Percentiles rank a stretch among this genome's conserved stretches.
Conservation (phyloP, 1,140 invertebrate species). For the Anthonomus grandis region DNA sequence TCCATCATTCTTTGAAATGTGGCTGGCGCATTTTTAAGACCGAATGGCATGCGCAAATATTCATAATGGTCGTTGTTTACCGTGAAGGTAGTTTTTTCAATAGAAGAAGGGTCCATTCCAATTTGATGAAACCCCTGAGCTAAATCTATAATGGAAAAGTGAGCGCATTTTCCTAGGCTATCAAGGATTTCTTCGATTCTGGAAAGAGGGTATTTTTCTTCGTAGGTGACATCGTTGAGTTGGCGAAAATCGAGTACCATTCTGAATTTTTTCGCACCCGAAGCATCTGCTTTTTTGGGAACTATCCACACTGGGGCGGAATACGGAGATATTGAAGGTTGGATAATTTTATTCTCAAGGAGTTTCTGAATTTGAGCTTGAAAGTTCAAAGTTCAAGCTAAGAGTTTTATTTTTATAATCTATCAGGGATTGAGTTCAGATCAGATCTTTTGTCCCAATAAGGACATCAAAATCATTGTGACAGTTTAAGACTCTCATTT, state of each 20-base stretch:
- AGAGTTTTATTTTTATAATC: slow-evolving; percentile 5
- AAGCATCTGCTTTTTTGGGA: slow-evolving; percentile 44
- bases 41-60: slow-evolving; percentile 49
- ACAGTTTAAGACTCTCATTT: slow-evolving; percentile 8
- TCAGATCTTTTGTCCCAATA: slow-evolving; percentile 1
- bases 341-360: slow-evolving; percentile 36
- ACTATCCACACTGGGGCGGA: slow-evolving; percentile 42
- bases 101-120: slow-evolving; percentile 41
- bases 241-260: slow-evolving; percentile 48
- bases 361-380: slow-evolving; percentile 33
- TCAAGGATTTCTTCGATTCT: slow-evolving; percentile 52
- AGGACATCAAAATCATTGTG: slow-evolving; percentile 7
- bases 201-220: slow-evolving; percentile 55
- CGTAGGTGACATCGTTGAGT: slow-evolving; percentile 47
- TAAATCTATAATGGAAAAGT: slow-evolving; percentile 53
- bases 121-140: slow-evolving; percentile 52
- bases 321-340: slow-evolving; percentile 39
- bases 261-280: slow-evolving; percentile 40
- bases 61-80: slow-evolving; percentile 43
- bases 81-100: slow-evolving; percentile 52
- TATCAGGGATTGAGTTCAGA: neutral
- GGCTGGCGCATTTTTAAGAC: slow-evolving; percentile 46
- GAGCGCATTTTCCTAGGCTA: slow-evolving; percentile 47
- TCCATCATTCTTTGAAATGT: slow-evolving; percentile 51
- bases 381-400: neutral